Evolutionary conservation across 1,140 invertebrate genomes (phyloP).

Genomic region (Physella acuta): DNA sequence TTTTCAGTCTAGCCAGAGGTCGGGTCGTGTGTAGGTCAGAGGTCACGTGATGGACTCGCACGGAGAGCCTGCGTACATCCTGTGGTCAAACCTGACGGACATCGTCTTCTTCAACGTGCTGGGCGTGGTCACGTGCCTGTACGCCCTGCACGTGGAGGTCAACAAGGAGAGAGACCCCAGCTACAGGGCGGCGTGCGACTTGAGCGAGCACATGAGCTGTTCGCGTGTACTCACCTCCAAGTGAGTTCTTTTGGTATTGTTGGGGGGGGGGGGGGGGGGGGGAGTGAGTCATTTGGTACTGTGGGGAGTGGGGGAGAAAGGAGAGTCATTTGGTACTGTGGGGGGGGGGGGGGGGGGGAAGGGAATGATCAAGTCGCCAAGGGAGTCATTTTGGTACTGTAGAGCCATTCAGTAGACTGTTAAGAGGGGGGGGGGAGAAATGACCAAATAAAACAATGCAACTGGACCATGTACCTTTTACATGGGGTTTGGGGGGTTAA

Average conservation of each 20-base stretch:
- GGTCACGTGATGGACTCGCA: neutral
- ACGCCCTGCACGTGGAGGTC: constrained; percentile 74
- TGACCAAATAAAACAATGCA: no score
- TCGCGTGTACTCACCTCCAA: constrained; percentile 74
- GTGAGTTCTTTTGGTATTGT: constrained; percentile 63
- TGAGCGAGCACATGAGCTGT: constrained; percentile 77
- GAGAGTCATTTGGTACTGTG: neutral
- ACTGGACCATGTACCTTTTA: no score
- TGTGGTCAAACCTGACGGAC: constrained; percentile 48
- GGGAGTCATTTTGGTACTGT: no score
- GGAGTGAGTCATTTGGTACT: constrained; percentile 66
- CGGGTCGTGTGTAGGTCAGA: neutral
- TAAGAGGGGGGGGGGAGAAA: no score
- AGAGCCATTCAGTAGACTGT: no score
- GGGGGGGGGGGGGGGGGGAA: neutral
- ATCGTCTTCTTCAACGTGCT: constrained; percentile 58
- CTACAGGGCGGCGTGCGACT: constrained; percentile 79
- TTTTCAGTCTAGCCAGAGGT: neutral
- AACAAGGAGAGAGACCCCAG: constrained; percentile 67
- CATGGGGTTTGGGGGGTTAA: no score
- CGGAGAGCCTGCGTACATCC: constrained; percentile 16
- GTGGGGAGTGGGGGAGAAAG: constrained; percentile 45
- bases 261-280: constrained; percentile 76
- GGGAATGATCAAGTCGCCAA: no score
- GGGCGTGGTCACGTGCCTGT: constrained; percentile 73